These are phyloP conservation scores for Trachops cirrhosus DNA, from an alignment of 2,797 vertebrate genomes.

Conservation along the genomic window DNA sequence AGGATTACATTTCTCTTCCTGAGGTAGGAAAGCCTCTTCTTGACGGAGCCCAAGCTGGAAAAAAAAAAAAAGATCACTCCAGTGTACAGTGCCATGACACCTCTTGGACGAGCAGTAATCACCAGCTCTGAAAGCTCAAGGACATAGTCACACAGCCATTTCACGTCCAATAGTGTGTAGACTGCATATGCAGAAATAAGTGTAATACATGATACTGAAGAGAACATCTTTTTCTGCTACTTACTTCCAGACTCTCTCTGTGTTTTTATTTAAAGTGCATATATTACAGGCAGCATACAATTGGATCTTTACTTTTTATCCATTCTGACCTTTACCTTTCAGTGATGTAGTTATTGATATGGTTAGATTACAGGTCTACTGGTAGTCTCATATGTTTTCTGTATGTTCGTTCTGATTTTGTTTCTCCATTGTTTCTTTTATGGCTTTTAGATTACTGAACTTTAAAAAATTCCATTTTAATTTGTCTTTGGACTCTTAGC, in stretches of 20 bases:
- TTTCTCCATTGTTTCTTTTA: background rate
- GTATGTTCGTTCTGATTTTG: background rate
- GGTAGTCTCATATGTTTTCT: background rate
- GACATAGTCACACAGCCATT: background rate
- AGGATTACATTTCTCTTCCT: constrained; percentile 59
- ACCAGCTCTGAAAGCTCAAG: background rate
- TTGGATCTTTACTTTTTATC: background rate
- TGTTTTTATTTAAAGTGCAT: background rate
- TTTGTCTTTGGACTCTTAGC: background rate
- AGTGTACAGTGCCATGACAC: background rate
- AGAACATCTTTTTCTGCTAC: background rate
- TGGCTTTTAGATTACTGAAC: background rate
- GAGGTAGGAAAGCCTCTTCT: constrained; percentile 14
- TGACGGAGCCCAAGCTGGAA: background rate
- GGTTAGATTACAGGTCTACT: background rate
- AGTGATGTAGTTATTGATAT: background rate
- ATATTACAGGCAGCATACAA: background rate
- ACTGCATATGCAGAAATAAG: background rate
- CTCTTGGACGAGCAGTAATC: background rate
- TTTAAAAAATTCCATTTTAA: background rate
- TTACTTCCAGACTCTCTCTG: background rate
- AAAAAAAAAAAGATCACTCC: constrained; percentile 3
- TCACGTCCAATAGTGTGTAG: background rate
- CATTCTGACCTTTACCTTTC: background rate
- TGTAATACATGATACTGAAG: background rate